phyloP scores from a whole-genome alignment of 1,140 invertebrate species.

The Drosophila obscura region DNA sequence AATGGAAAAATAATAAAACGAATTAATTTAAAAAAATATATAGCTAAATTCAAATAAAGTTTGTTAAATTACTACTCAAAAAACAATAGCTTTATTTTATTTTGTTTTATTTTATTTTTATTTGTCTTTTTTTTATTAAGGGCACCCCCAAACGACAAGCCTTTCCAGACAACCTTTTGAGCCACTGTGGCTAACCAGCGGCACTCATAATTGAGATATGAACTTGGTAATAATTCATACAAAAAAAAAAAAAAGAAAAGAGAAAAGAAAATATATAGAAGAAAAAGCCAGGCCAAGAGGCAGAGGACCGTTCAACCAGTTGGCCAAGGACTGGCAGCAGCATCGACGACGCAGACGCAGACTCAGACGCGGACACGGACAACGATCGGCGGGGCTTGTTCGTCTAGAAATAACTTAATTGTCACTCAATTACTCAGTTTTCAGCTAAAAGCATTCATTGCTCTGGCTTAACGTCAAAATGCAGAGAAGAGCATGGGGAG shows the following conservation, averaged over 20 bases:
- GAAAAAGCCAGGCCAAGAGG: background rate
- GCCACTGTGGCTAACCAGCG: conserved; percentile 41
- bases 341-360: conserved; percentile 9
- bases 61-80: too few relatives aligned
- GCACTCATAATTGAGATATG: conserved; percentile 83
- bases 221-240: conserved; percentile 83
- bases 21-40: too few relatives aligned
- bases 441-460: conserved; percentile 84
- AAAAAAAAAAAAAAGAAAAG: background rate
- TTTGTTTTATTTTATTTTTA: too few relatives aligned
- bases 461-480: conserved; percentile 76
- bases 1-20: too few relatives aligned
- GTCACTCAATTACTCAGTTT: conserved; percentile 84
- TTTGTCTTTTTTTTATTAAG: too few relatives aligned
- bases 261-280: conserved; percentile 32
- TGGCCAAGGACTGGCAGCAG: conserved; percentile 17
- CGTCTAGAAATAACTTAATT: conserved; percentile 84
- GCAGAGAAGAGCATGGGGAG: conserved; percentile 14
- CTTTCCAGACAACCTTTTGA: too few relatives aligned
- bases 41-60: too few relatives aligned
- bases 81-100: too few relatives aligned
- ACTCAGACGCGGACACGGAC: conserved; percentile 38
- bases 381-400: conserved; percentile 71
- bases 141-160: too few relatives aligned
- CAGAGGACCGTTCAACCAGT: conserved; percentile 13